A percentile compares a stretch with the other conserved stretches of the same genome.
Evolutionary conservation across 2,113 vertebrate genomes (phyloP).

Genomic region (Syngnathus scovelli): DNA sequence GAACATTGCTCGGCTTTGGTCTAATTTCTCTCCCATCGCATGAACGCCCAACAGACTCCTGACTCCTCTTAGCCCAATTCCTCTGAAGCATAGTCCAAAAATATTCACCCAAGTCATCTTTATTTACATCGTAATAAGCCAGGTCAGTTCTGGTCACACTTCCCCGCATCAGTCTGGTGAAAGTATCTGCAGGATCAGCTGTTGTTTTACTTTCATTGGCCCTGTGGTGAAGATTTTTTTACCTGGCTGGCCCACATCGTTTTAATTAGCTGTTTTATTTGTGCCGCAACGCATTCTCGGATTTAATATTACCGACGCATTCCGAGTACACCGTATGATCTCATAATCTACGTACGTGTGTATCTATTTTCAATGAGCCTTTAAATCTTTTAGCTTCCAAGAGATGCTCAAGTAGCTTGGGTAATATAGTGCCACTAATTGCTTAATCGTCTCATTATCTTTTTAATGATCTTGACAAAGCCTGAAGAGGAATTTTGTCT

Average conservation of each 20-base stretch:
- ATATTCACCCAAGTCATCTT: constrained; percentile 7
- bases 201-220: constrained; percentile 26
- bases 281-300: constrained; percentile 7
- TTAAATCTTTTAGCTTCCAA: constrained; percentile 18
- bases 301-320: constrained; percentile 22
- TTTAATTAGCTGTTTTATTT: constrained; percentile 36
- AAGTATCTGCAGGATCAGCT: constrained; percentile 2
- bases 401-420: constrained; percentile 8
- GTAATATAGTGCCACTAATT: constrained; percentile 15
- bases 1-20: constrained; percentile 15
- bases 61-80: constrained; percentile 1
- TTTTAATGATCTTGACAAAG: background rate
- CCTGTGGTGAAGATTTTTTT: constrained; percentile 36
- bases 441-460: constrained; percentile 12
- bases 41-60: background rate
- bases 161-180: background rate
- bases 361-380: constrained; percentile 1
- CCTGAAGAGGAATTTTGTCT: constrained; percentile 19
- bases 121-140: constrained; percentile 1
- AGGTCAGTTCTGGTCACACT: constrained; percentile 16
- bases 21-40: constrained; percentile 20
- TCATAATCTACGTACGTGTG: constrained; percentile 9
- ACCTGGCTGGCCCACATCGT: constrained; percentile 26
- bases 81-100: constrained; percentile 3
- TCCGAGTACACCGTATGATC: constrained; percentile 33